Evolutionary conservation across 1,140 invertebrate species (phyloP), one percentile per base, ranked within the genome.

Genomic region (Cyclina sinensis): DNA sequence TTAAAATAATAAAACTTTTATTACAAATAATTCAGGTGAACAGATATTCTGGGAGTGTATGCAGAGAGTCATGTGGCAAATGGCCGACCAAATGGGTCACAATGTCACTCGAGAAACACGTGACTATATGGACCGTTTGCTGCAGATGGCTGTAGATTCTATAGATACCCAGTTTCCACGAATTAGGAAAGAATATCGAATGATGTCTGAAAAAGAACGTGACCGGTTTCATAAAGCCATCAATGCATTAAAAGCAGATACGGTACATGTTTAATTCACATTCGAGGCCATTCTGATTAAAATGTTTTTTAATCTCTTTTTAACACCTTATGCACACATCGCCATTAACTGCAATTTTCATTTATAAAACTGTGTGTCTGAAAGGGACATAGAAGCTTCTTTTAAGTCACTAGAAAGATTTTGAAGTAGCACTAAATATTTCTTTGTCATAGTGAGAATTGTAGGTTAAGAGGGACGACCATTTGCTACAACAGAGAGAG

Each of bases 141-240:
- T 68, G 21, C 74, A 37, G 30, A 39, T 85, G 12, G 88, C 62
- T 2, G 70, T 78, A 27, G 87, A 62, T 74, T 39, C 51, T 76
- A 74, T 59, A 46, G 83, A 9, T 74, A 90, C 59, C 43, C 88
- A 73, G n/a, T 35, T n/a, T 51, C 54, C 43, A 16, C 85, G 86
- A 54, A n/a, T 90, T 11, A 65, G 95, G 35, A 93, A 94, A 57
- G 95, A 96, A 86, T 95, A 95, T 88, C 89, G 95, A 51, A 94
- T 90, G 91, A 65, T 96, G 59, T 93, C 92, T 0, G 93, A 94
- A 48, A 91, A 91, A 18, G 94, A 96, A 83, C 79, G 95, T 39
- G 73, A 90, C 5, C 59, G 90, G 2, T 94, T 94, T 74, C 95
- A 95, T 87, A 88, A 88, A 32, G 94, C 93, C n/a, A 62, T 96